Evolutionary conservation across 2,888 invertebrate species (phyloP).

Genomic region (Drosophila pseudotalamancana): DNA sequence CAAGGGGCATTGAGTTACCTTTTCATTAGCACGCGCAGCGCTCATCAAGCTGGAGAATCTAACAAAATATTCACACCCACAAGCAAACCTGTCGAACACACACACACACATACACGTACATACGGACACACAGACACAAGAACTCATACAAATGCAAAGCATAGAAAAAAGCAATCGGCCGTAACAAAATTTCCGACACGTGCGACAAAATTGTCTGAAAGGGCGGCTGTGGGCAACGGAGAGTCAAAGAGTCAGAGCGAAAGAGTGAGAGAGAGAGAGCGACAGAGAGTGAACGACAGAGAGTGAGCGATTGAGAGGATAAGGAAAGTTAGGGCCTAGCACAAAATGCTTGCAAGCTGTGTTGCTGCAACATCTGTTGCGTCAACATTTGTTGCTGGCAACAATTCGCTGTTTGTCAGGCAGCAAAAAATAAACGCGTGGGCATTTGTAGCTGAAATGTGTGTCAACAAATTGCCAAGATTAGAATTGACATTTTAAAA

Average conservation of each 20-base stretch:
- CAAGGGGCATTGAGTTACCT: constrained; percentile 67
- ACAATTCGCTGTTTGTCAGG: constrained; percentile 37
- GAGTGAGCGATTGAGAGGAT: too few species aligned
- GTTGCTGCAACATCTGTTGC: constrained; percentile 33
- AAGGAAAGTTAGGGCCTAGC: constrained; percentile 23
- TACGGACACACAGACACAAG: too few species aligned
- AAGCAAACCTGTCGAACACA: constrained; percentile 18
- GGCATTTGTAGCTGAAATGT: constrained; percentile 30
- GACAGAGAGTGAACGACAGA: too few species aligned
- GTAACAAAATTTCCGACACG: constrained; percentile 80
- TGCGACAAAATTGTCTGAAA: constrained; percentile 76
- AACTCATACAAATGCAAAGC: constrained; percentile 6
- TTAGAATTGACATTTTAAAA: constrained; percentile 34
- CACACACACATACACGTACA: constrained; percentile 14
- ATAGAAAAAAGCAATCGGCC: constrained; percentile 70
- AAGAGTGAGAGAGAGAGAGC: constrained; percentile 18
- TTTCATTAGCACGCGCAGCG: constrained; percentile 59
- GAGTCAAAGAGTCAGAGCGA: constrained; percentile 22
- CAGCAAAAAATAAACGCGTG: constrained; percentile 34
- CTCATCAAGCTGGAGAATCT: constrained; percentile 41
- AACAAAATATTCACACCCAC: constrained; percentile 51
- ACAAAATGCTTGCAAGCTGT: constrained; percentile 10
- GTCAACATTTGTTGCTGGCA: constrained; percentile 44
- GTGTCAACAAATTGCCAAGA: constrained; percentile 43
- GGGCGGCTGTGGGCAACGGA: constrained; percentile 9